phyloP scores from a whole-genome alignment of 1,140 invertebrate species.

The Listronotus bonariensis region DNA sequence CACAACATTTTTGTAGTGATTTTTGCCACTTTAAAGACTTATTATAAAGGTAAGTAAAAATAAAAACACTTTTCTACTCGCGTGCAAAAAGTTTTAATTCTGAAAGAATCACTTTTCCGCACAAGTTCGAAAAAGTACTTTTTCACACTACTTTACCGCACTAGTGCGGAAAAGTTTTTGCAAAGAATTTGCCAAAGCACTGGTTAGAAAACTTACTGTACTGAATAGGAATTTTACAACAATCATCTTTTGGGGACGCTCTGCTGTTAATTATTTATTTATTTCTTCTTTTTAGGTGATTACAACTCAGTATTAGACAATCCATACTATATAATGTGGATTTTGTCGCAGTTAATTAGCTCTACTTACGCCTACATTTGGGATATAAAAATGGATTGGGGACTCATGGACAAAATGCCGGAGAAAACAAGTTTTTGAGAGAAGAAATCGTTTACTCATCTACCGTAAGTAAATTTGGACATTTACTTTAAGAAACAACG shows the following conservation, averaged over 20 bases:
- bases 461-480: slow-evolving; percentile 57
- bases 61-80: no score
- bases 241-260: no score
- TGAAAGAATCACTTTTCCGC: no score
- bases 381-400: slow-evolving; percentile 99
- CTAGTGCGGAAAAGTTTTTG: no score
- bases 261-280: background rate
- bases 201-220: no score
- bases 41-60: slow-evolving; percentile 47
- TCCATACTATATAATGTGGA: slow-evolving; percentile 83
- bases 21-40: slow-evolving; percentile 71
- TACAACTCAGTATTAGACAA: slow-evolving; percentile 69
- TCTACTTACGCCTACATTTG: slow-evolving; percentile 88
- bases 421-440: slow-evolving; percentile 79
- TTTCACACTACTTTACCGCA: no score
- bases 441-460: slow-evolving; percentile 81
- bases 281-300: slow-evolving; percentile 58
- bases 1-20: slow-evolving; percentile 93
- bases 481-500: background rate
- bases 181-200: no score
- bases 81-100: no score
- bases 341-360: slow-evolving; percentile 73
- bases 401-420: slow-evolving; percentile 87
- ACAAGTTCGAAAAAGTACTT: no score
- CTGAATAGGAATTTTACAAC: no score